phyloP scores from a whole-genome alignment of 2,113 vertebrate genomes.

The Toxostoma redivivum region DNA sequence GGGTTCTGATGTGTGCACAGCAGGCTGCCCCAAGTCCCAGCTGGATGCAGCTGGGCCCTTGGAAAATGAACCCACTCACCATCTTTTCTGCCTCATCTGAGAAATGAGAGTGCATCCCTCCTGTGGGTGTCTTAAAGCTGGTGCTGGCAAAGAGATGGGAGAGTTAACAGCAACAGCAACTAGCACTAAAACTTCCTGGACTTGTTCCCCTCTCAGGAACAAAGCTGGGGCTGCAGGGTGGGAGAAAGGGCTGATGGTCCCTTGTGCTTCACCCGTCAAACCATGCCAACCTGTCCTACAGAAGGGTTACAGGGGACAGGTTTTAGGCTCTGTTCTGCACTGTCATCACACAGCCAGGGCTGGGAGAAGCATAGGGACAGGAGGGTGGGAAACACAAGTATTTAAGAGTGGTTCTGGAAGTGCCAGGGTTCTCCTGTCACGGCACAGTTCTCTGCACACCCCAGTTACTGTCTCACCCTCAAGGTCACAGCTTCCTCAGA shows the following conservation, averaged over 20 bases:
- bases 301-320: accelerated
- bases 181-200: not conserved
- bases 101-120: conserved; percentile 2
- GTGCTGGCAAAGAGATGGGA: not conserved
- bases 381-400: not conserved
- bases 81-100: conserved; percentile 14
- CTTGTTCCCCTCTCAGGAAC: not conserved
- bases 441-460: not conserved
- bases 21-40: not conserved
- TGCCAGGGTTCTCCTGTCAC: not conserved
- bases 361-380: not conserved
- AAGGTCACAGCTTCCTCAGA: not conserved
- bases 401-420: not conserved
- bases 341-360: not conserved
- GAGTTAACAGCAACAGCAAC: not conserved
- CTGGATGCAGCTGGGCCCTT: not conserved
- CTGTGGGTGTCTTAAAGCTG: conserved; percentile 24
- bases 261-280: not conserved
- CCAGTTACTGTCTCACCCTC: not conserved
- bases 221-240: not conserved
- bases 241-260: not conserved
- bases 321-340: not conserved
- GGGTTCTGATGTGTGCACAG: not conserved
- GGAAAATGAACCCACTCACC: not conserved
- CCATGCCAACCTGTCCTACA: not conserved